Evolutionary conservation across 2,888 invertebrate species (phyloP).

Genomic region (Blastobasis adustella): DNA sequence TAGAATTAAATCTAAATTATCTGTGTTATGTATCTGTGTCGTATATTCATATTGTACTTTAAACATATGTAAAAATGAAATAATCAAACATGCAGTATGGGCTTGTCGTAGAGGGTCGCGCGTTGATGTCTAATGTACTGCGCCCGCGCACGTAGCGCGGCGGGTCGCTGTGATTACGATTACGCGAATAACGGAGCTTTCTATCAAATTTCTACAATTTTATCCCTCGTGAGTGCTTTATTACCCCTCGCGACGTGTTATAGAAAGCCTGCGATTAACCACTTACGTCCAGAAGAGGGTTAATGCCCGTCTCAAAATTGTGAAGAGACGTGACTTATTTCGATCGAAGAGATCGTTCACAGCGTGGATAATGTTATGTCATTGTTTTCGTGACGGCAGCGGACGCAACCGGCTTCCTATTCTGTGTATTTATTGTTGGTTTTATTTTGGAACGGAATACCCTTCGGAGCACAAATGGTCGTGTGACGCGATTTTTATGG

Average conservation of each 20-base stretch:
- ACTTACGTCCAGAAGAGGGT: slow-evolving; percentile 25
- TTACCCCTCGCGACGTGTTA: slow-evolving; percentile 10
- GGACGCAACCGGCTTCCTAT: not conserved
- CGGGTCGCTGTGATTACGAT: not conserved
- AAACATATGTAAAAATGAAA: no score
- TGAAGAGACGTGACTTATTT: slow-evolving; percentile 41
- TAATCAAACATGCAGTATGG: not conserved
- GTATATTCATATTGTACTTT: no score
- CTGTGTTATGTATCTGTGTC: no score
- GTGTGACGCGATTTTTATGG: no score
- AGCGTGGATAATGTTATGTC: slow-evolving; percentile 46
- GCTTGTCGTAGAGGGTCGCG: slow-evolving; percentile 14
- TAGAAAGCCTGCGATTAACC: slow-evolving; percentile 26
- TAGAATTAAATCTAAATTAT: no score
- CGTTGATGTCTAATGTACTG: slow-evolving; percentile 55
- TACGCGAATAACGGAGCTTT: slow-evolving; percentile 18
- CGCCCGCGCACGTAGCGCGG: slow-evolving; percentile 3
- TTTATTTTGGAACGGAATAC: no score
- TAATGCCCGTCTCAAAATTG: slow-evolving; percentile 33
- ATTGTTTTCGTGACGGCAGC: slow-evolving; percentile 29
- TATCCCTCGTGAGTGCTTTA: slow-evolving; percentile 11
- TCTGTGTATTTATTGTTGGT: not conserved
- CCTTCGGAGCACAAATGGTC: no score
- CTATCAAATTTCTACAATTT: slow-evolving; percentile 23
- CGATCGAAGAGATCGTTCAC: slow-evolving; percentile 37